A percentile compares a stretch with the other conserved stretches of the same genome.
These are phyloP conservation scores for Etheostoma nigrum DNA, from an alignment of 2,797 vertebrate genomes.

Conservation along the genomic window DNA sequence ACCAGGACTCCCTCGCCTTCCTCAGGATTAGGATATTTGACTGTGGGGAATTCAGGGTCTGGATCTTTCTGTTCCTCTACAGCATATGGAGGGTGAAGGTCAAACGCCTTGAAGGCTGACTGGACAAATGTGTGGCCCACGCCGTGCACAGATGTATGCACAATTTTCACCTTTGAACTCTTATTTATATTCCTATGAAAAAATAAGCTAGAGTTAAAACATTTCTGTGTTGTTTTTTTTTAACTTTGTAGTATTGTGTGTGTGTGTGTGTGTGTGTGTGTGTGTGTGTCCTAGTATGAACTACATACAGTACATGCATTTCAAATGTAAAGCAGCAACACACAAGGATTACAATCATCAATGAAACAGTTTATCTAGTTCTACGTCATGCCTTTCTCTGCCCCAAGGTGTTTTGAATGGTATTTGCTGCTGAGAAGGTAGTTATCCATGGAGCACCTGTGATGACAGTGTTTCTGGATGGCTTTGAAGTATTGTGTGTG, in stretches of 20 bases:
- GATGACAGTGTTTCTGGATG: conserved; percentile 93
- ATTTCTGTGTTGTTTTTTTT: neutral
- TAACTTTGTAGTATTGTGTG: neutral
- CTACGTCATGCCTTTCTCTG: neutral
- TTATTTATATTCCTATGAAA: conserved; percentile 90
- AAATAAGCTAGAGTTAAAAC: neutral
- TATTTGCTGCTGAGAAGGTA: neutral
- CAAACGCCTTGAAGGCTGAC: conserved; percentile 92
- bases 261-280: neutral
- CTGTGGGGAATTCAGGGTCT: conserved; percentile 96
- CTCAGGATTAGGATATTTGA: conserved; percentile 98
- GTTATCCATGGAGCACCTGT: conserved; percentile 86
- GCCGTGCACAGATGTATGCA: conserved; percentile 97
- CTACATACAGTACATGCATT: neutral
- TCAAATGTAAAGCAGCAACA: neutral
- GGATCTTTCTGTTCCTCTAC: conserved; percentile 96
- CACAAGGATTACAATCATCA: too few relatives aligned
- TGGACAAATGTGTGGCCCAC: conserved; percentile 96
- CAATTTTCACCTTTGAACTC: conserved; percentile 90
- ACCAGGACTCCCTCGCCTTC: conserved; percentile 98
- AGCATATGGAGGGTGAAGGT: conserved; percentile 89
- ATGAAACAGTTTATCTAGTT: neutral
- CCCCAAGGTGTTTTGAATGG: neutral
- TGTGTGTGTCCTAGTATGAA: neutral
- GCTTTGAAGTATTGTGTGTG: conserved; percentile 90